phyloP scores from a whole-genome alignment of 2,113 vertebrate species.

The Setophaga coronata region DNA sequence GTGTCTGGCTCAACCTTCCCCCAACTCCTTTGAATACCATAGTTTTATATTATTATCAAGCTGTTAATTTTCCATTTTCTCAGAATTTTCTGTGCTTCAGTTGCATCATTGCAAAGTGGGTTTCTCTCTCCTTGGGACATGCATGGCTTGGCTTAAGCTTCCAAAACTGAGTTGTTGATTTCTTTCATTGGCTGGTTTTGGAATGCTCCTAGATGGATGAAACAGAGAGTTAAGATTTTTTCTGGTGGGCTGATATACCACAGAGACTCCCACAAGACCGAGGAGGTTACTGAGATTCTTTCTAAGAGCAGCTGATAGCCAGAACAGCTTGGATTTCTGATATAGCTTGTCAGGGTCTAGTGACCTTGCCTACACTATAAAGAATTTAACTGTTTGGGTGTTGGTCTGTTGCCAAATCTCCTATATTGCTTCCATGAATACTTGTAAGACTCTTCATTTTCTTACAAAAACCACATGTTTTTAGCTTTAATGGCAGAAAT shows the following conservation, averaged over 20 bases:
- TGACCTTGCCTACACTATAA: neutral
- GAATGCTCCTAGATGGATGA: neutral
- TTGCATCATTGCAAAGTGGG: neutral
- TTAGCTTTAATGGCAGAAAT: neutral
- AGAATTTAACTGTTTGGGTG: neutral
- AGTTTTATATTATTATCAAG: neutral
- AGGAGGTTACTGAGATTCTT: neutral
- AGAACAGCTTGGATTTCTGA: neutral
- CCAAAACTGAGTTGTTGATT: neutral
- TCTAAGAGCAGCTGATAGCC: neutral
- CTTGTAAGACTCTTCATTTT: neutral
- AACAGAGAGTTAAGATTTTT: neutral
- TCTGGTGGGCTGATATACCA: neutral
- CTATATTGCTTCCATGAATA: neutral
- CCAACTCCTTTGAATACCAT: accelerated
- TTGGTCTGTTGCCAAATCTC: neutral
- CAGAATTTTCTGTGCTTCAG: neutral
- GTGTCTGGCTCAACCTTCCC: neutral
- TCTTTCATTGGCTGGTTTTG: neutral
- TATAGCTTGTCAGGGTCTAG: neutral
- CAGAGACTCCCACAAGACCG: neutral
- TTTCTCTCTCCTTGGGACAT: neutral
- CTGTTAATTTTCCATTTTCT: neutral
- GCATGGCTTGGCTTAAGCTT: neutral
- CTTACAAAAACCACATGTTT: neutral